A percentile compares a stretch with the other conserved stretches of the same genome.
Conservation (phyloP, 2,113 vertebrate species). For the Vimba vimba region DNA sequence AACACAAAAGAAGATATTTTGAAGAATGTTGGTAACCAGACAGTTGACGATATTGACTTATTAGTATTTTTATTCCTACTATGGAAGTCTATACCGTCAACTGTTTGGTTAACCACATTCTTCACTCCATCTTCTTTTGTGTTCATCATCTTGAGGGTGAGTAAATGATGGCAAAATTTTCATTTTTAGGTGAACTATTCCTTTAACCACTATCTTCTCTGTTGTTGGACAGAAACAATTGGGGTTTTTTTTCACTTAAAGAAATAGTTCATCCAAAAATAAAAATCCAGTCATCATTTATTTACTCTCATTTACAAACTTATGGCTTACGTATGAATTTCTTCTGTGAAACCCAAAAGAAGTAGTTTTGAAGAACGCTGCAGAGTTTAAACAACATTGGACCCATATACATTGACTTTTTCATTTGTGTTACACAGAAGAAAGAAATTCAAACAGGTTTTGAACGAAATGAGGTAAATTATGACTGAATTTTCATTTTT, state of each 20-base stretch:
- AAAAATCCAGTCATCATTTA: not conserved
- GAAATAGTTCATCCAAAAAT: not conserved
- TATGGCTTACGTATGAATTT: not conserved
- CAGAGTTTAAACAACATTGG: not conserved
- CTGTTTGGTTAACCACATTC: too few species aligned
- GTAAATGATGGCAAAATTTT: too few species aligned
- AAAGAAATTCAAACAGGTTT: not conserved
- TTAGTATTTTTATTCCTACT: too few species aligned
- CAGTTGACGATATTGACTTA: too few species aligned
- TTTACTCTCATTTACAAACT: not conserved
- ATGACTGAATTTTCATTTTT: not conserved
- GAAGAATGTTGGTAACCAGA: too few species aligned
- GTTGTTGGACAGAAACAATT: conserved; percentile 52
- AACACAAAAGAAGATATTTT: too few species aligned
- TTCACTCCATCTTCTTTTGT: too few species aligned
- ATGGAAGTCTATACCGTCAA: too few species aligned
- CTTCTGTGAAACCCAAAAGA: not conserved
- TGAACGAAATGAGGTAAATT: not conserved
- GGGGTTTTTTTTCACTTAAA: conserved; percentile 42
- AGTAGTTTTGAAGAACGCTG: not conserved
- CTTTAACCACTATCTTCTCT: conserved; percentile 54
- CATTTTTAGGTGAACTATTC: too few species aligned
- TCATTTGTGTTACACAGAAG: not conserved
- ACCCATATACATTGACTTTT: not conserved
- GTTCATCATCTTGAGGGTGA: too few species aligned